These are phyloP conservation scores for Troides aeacus DNA, from an alignment of 2,888 invertebrate genomes.

Conservation along the genomic window DNA sequence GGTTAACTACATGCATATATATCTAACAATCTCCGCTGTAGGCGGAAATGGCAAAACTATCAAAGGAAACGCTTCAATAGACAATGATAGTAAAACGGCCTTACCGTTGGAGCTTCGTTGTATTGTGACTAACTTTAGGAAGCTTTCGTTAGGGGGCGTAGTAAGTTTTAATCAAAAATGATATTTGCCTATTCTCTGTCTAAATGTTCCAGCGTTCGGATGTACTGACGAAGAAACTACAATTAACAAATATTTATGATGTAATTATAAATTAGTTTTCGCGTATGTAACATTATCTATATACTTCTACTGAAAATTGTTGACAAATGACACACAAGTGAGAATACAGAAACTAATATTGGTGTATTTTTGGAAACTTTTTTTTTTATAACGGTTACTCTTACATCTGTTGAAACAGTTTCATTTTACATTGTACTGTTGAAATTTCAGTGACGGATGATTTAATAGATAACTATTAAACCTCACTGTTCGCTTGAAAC, in stretches of 20 bases:
- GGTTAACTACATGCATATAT: too few relatives aligned
- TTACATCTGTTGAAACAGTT: constrained; percentile 6
- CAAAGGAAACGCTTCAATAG: constrained; percentile 7
- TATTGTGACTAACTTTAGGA: constrained; percentile 35
- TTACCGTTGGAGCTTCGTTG: constrained; percentile 29
- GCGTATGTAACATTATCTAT: constrained; percentile 18
- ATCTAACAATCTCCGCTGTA: not conserved
- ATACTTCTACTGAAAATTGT: constrained; percentile 41
- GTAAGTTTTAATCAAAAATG: constrained; percentile 33
- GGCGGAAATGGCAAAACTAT: not conserved
- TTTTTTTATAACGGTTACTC: constrained; percentile 40
- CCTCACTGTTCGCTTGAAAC: not conserved
- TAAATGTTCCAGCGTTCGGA: constrained; percentile 25
- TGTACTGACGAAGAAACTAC: constrained; percentile 47
- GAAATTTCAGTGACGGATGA: constrained; percentile 12
- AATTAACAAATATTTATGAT: constrained; percentile 35
- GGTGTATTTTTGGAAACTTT: constrained; percentile 63
- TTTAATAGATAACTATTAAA: not conserved
- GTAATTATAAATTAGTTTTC: constrained; percentile 3
- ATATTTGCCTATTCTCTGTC: constrained; percentile 30
- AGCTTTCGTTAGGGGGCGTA: constrained; percentile 46
- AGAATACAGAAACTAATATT: constrained; percentile 47
- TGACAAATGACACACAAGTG: constrained; percentile 61
- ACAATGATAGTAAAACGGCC: constrained; percentile 14
- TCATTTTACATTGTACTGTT: constrained; percentile 13